Conservation (phyloP, 1,140 invertebrate species). For the Nephotettix cincticeps region DNA sequence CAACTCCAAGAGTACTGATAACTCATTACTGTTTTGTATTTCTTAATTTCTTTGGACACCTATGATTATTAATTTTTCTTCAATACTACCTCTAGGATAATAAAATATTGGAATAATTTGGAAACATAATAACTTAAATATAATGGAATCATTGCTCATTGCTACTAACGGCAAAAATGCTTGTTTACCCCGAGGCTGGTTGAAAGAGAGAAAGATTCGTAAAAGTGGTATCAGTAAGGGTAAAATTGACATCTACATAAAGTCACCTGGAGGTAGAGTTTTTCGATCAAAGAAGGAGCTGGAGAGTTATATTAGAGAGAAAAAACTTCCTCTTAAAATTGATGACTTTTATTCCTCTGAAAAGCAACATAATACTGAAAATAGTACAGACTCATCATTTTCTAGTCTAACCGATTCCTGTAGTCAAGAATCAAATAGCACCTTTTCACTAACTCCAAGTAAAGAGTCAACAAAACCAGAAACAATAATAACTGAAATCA, state of each 20-base stretch:
- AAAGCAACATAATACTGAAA: background rate
- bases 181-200: conserved; percentile 3
- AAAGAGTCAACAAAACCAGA: background rate
- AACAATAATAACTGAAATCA: too few species aligned
- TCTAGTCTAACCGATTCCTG: background rate
- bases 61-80: too few species aligned
- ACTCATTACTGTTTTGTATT: too few species aligned
- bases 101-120: too few species aligned
- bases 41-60: too few species aligned
- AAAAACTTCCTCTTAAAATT: conserved; percentile 13
- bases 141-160: too few species aligned
- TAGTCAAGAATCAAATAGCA: background rate
- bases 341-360: background rate
- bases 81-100: too few species aligned
- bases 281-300: background rate
- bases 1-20: too few species aligned
- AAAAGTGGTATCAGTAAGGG: background rate
- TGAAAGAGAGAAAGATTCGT: conserved; percentile 21
- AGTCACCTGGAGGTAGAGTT: background rate
- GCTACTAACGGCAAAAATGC: too few species aligned
- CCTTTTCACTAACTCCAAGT: background rate
- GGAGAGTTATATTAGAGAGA: background rate
- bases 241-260: background rate
- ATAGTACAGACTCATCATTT: background rate
- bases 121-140: too few species aligned